phyloP scores from a whole-genome alignment of 2,113 vertebrate species.

The Acanthochromis polyacanthus region DNA sequence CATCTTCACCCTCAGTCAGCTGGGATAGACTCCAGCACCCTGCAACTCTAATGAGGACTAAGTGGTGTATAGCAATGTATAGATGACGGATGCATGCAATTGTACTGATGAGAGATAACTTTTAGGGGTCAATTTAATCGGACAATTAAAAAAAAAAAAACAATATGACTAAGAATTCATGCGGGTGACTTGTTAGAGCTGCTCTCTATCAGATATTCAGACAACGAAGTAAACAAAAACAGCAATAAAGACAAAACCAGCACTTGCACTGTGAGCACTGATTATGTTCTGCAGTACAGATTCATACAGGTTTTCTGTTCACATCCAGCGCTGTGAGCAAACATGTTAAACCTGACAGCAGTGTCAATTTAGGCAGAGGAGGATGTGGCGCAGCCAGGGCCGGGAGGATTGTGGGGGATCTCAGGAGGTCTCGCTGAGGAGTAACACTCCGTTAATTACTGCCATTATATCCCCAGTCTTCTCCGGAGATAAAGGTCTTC shows the following conservation, averaged over 20 bases:
- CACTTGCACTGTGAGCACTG: background rate
- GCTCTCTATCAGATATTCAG: background rate
- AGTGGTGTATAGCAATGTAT: no score
- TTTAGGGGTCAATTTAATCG: no score
- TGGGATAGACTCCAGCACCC: no score
- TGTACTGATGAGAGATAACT: no score
- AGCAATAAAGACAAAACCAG: background rate
- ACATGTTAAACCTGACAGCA: constrained; percentile 36
- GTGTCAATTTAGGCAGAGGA: constrained; percentile 43
- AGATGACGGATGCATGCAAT: no score
- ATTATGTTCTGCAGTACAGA: background rate
- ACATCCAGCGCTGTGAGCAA: constrained; percentile 9
- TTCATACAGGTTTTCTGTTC: background rate
- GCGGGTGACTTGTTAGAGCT: background rate
- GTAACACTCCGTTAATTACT: constrained; percentile 69
- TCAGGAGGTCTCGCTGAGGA: constrained; percentile 47
- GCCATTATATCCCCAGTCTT: constrained; percentile 62
- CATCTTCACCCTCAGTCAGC: no score
- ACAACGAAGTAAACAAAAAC: background rate
- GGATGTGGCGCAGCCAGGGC: constrained; percentile 9
- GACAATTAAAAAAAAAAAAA: no score
- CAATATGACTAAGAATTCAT: no score
- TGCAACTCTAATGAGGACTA: no score
- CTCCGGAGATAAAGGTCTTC: constrained; percentile 51
- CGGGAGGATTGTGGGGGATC: constrained; percentile 36